Base-by-base conservation (phyloP, 2,113 vertebrate species). In the Ictidomys tridecemlineatus region DNA sequence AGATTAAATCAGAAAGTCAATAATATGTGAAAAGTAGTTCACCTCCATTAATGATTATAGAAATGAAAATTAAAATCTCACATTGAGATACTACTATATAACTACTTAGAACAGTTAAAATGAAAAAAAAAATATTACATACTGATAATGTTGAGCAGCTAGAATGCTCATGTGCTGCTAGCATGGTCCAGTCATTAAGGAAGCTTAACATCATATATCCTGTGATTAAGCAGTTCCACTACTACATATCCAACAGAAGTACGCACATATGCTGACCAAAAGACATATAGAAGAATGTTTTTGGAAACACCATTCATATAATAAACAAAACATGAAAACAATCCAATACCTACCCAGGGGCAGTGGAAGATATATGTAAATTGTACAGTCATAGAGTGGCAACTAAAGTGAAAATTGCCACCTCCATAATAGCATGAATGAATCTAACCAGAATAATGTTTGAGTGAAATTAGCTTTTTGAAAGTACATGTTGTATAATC, bases 21-120 rank as follows among this genome's bases (percentile, higher is more conserved):
- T 84, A 61, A 37, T 37, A 65, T 63, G 37, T 58, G 72, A 74
- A 89, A 92, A 94, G 14, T 37, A 39, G 39, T n/a, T 88, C 65
- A 67, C 42, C 61, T 84, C 88, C 22, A 61, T 67, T 72, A 84
- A 39, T 67, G 37, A 79, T 67, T 45, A 74, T 12, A 12, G 4
- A 91, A 97, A 91, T 74, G 3, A 65, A 63, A 94, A 78, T 39
- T 34, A 67, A 93, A 94, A 45, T 16, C 2, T 18, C 28, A 74
- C 72, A 73, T 18, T 94, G 48, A 77, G 8, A 79, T 72, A 37
- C 34, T 1, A 61, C 24, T 17, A 80, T 5, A 63, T 17, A 28
- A 4, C 12, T 32, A 61, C 14, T 51, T 8, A 94, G 42, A 95
- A 79, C 14, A 85, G 30, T 72, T 80, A 70, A 74, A 61, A 58